Base-by-base conservation (phyloP, 1,140 invertebrate species). In the Lethocerus indicus region DNA sequence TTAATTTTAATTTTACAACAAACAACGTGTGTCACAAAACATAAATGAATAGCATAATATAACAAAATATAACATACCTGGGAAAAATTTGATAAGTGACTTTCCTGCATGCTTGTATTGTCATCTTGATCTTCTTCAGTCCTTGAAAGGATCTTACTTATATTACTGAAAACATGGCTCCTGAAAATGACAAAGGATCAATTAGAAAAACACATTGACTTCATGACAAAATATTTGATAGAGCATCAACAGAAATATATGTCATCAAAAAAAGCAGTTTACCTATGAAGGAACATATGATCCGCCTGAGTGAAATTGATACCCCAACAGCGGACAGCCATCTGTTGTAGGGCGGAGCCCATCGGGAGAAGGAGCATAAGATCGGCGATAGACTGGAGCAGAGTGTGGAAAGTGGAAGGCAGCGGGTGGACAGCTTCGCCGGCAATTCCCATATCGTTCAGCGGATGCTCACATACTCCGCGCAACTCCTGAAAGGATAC, bases 131-230 rank as follows among this genome's bases (percentile, higher is more conserved):
- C 79, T 58, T 92, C 89, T 60, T 93, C 89, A 3, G 87, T 87
- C 53, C 88, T 80, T 1, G 90, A 94, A 26, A 98, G 70, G 40
- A 97, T 96, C 67, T 92, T 89, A 57, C 89, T 93, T 43, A 96
- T 92, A 61, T 95, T 94, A 57, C 85, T 91, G 62, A 97, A 96
- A 3, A 96, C 89, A 64, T 95, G 87, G 50, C 80, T 81, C 63
- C 81, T 75, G 45, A 13, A 58, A 54, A 24, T 35, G 50, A 27
- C 18, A 44, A 24, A 26, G 28, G 21, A n/a, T 16, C 2, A 44
- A 26, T 44, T 44, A 16, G 4, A 2, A 39, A 39, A 6, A 6
- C 18, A 39, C 5, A 2, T 4, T 20, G 14, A 7, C 6, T 39
- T 7, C 7, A 20, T 39, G n/a, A 7, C 21, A 16, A 39, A 39